Conservation (phyloP, 2,888 invertebrate species). For the Drosophila quinaria region DNA sequence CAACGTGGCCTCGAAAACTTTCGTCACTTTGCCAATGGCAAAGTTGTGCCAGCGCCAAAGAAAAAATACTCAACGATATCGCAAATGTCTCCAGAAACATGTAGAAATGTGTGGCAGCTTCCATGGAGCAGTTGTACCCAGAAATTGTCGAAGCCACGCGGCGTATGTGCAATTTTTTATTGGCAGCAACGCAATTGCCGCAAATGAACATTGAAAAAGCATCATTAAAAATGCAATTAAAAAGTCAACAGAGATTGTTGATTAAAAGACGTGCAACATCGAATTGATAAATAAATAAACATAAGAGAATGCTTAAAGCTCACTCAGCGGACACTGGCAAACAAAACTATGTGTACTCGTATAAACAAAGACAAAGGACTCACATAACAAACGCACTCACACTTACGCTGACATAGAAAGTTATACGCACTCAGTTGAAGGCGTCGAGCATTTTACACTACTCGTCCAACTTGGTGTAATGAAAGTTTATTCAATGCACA, state of each 20-base stretch:
- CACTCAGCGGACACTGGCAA: conserved; percentile 21
- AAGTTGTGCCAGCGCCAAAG: conserved; percentile 40
- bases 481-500: conserved; percentile 63
- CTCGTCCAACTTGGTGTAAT: conserved; percentile 44
- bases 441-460: conserved; percentile 43
- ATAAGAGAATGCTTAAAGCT: conserved; percentile 23
- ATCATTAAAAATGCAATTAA: conserved; percentile 52
- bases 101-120: conserved; percentile 7
- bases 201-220: conserved; percentile 32
- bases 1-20: conserved; percentile 60
- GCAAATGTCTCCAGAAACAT: conserved; percentile 18
- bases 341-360: conserved; percentile 40
- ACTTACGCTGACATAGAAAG: not conserved
- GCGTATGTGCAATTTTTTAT: conserved; percentile 44
- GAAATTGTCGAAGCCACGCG: conserved; percentile 2
- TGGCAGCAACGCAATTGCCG: conserved; percentile 18
- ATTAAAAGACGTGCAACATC: conserved; percentile 23
- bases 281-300: conserved; percentile 11
- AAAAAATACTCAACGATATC: conserved; percentile 32
- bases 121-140: conserved; percentile 9
- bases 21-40: conserved; percentile 57
- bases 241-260: conserved; percentile 16
- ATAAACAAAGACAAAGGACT: conserved; percentile 32
- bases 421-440: conserved; percentile 2
- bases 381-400: conserved; percentile 19